A percentile compares a stretch with the other conserved stretches of the same genome.
These are phyloP conservation scores for Anadara kagoshimensis DNA, from an alignment of 1,140 invertebrate species.

Conservation along the genomic window DNA sequence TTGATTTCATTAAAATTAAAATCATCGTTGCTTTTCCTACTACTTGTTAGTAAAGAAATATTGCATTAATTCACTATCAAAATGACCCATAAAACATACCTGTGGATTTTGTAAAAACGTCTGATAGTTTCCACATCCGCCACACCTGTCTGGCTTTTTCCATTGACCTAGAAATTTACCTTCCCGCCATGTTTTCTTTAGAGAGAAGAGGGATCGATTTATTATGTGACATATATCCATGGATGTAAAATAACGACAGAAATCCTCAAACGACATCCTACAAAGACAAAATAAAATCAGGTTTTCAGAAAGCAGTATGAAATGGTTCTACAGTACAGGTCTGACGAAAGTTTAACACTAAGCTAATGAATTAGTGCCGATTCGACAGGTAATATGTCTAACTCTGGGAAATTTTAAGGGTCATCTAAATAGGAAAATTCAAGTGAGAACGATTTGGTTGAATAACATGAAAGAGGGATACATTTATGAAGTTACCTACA, in stretches of 20 bases:
- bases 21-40: too few species aligned
- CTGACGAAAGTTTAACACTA: too few species aligned
- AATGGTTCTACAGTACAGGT: not conserved
- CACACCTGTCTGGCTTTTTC: constrained; percentile 51
- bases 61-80: too few species aligned
- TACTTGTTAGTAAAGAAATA: too few species aligned
- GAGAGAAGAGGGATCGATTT: constrained; percentile 64
- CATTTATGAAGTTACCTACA: too few species aligned
- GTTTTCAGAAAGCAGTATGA: not conserved
- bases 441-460: too few species aligned
- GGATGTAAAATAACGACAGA: constrained; percentile 64
- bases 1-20: too few species aligned
- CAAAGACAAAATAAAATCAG: constrained; percentile 18
- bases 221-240: constrained; percentile 68
- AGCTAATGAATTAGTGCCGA: too few species aligned
- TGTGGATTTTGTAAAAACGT: constrained; percentile 66
- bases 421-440: too few species aligned
- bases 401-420: too few species aligned
- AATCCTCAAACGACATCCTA: constrained; percentile 71
- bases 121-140: constrained; percentile 61
- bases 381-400: too few species aligned
- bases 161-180: constrained; percentile 49
- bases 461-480: too few species aligned
- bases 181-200: constrained; percentile 63
- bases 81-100: constrained; percentile 48